Evolutionary conservation across 2,797 vertebrate genomes (phyloP).

Genomic region (Alosa sapidissima): DNA sequence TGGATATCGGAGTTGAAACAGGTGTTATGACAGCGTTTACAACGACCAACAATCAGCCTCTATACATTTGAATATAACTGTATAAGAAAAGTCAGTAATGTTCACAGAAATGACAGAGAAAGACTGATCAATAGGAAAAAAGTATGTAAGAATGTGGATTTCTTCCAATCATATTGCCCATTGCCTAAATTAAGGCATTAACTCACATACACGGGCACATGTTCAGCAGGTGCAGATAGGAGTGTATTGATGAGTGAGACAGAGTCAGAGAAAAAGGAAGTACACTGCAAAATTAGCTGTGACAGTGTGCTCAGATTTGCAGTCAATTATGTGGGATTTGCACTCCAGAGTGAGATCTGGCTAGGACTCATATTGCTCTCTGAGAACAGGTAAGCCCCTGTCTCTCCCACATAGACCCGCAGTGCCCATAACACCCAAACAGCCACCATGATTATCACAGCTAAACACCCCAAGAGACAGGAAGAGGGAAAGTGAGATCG

Average conservation of each 20-base stretch:
- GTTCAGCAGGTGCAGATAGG: neutral
- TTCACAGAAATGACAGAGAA: neutral
- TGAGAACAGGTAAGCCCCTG: conserved; percentile 70
- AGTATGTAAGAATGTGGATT: no score
- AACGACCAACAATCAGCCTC: no score
- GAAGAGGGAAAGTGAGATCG: neutral
- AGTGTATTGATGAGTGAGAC: conserved; percentile 15
- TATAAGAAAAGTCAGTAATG: no score
- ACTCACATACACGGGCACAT: neutral
- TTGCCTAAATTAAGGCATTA: neutral
- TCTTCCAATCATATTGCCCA: no score
- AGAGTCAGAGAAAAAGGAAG: neutral
- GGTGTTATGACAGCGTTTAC: no score
- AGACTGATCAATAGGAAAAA: no score
- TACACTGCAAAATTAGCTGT: conserved; percentile 45
- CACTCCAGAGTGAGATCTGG: conserved; percentile 40
- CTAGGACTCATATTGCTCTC: conserved; percentile 71
- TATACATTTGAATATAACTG: no score
- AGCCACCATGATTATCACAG: conserved; percentile 48
- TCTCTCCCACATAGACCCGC: conserved; percentile 39
- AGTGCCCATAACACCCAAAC: neutral
- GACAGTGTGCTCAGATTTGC: conserved; percentile 69
- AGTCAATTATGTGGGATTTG: conserved; percentile 81
- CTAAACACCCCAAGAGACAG: conserved; percentile 41
- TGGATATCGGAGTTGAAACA: no score